Conservation (phyloP, 2,888 invertebrate genomes). For the Psylliodes chrysocephalus region DNA sequence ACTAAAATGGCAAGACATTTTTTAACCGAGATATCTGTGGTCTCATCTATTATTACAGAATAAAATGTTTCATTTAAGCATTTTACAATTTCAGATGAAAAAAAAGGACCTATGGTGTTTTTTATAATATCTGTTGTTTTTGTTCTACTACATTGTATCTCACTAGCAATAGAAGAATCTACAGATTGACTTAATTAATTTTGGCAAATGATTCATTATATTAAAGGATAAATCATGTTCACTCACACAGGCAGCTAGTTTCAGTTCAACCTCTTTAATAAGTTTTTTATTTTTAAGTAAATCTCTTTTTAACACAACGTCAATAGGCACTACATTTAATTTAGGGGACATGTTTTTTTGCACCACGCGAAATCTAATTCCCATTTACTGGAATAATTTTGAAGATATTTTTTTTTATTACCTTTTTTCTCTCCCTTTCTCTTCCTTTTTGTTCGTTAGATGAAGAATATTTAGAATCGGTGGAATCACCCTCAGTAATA, state of each 20-base stretch:
- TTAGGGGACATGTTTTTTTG: constrained; percentile 10
- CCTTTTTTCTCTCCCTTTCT: not conserved
- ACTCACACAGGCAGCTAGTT: constrained; percentile 44
- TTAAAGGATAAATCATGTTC: too few species aligned
- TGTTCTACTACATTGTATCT: too few species aligned
- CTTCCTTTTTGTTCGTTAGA: not conserved
- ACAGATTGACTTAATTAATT: too few species aligned
- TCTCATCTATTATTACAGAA: constrained; percentile 35
- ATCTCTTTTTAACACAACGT: constrained; percentile 5
- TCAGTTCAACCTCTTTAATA: constrained; percentile 34
- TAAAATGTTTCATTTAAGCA: constrained; percentile 28
- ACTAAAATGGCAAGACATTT: constrained; percentile 36
- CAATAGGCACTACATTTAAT: constrained; percentile 10
- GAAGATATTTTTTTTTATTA: constrained; percentile 2
- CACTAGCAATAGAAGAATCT: too few species aligned
- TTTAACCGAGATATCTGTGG: constrained; percentile 37
- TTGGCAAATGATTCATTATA: too few species aligned
- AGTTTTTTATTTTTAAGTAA: constrained; percentile 4
- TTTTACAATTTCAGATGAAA: constrained; percentile 40
- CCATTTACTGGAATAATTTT: constrained; percentile 13
- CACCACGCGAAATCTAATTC: constrained; percentile 25
- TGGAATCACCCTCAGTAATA: not conserved
- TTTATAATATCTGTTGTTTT: too few species aligned
- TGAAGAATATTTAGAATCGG: not conserved
- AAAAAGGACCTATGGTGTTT: too few species aligned